phyloP scores from a whole-genome alignment of 2,797 vertebrate genomes.

The Myotis vivesi region DNA sequence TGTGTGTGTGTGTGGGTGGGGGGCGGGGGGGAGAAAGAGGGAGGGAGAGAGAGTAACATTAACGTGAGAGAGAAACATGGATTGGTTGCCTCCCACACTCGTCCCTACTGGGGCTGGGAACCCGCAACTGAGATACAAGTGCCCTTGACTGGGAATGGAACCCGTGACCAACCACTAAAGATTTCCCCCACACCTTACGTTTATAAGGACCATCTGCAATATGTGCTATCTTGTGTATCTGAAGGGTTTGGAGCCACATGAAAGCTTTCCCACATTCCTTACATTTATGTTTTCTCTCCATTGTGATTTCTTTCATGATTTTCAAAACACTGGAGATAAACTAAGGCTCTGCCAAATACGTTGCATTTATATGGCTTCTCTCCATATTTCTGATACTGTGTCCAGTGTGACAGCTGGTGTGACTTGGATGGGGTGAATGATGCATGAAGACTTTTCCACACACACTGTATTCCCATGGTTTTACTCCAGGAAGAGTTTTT shows the following conservation, averaged over 20 bases:
- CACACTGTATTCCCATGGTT: background rate
- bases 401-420: background rate
- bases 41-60: background rate
- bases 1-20: too few species aligned
- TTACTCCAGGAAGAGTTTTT: background rate
- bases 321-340: background rate
- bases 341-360: background rate
- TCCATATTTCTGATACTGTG: background rate
- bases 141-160: background rate
- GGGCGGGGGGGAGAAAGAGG: accelerated
- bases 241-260: background rate
- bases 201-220: background rate
- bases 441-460: background rate
- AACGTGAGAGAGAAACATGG: background rate
- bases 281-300: background rate
- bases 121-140: background rate
- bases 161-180: background rate
- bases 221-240: background rate
- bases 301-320: background rate
- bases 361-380: background rate
- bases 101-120: too few species aligned
- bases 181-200: background rate
- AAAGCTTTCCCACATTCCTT: background rate
- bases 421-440: background rate
- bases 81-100: background rate